Percentiles rank a stretch among this genome's conserved stretches.
Evolutionary conservation across 2,888 invertebrate species (phyloP).

Genomic region (Petrolisthes cinctipes): DNA sequence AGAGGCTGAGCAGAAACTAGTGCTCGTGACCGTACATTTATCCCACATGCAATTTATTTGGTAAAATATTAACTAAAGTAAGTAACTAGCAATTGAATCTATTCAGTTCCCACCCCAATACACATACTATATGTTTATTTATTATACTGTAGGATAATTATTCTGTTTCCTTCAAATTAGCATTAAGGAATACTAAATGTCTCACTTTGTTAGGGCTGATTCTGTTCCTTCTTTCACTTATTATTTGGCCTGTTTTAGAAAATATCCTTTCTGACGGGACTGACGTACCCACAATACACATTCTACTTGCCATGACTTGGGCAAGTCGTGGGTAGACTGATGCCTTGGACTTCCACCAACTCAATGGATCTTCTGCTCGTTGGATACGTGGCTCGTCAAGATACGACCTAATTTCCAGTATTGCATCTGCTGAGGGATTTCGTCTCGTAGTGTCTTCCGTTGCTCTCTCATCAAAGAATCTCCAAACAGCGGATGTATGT

Average conservation of each 20-base stretch:
- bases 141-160: too few relatives aligned
- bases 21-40: too few relatives aligned
- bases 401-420: slow-evolving; percentile 19
- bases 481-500: slow-evolving; percentile 16
- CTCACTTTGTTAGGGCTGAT: slow-evolving; percentile 16
- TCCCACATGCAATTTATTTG: too few relatives aligned
- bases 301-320: slow-evolving; percentile 5
- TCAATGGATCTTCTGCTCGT: neutral
- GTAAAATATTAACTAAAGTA: too few relatives aligned
- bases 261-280: slow-evolving; percentile 23
- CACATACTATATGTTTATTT: too few relatives aligned
- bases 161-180: neutral
- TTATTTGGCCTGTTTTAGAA: slow-evolving; percentile 26
- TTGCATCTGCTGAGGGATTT: slow-evolving; percentile 12
- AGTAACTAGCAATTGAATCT: too few relatives aligned
- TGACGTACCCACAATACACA: slow-evolving; percentile 15
- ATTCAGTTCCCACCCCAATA: too few relatives aligned
- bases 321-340: neutral
- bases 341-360: neutral
- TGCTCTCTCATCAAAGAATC: slow-evolving; percentile 28
- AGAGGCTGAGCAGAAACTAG: too few relatives aligned
- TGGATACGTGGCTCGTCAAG: slow-evolving; percentile 30
- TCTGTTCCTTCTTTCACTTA: slow-evolving; percentile 9
- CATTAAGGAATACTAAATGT: slow-evolving; percentile 14
- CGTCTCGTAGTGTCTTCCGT: slow-evolving; percentile 19